A percentile compares a stretch with the other conserved stretches of the same genome.
phyloP scores from a whole-genome alignment of 2,888 invertebrate species.

The Odontothrips loti region DNA sequence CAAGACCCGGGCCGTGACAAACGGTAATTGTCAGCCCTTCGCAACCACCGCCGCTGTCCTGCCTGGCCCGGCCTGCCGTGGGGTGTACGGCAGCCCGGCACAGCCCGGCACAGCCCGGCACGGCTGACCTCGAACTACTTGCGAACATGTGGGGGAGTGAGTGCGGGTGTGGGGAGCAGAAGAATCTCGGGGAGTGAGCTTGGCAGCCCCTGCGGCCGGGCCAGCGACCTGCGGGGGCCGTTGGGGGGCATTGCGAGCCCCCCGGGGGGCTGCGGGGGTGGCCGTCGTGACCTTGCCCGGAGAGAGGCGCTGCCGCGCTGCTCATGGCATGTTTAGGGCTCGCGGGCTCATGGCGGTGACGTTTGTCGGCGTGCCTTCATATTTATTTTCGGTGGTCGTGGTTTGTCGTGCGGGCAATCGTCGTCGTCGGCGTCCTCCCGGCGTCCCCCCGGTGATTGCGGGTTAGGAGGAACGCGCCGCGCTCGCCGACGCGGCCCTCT shows the following conservation, averaged over 20 bases:
- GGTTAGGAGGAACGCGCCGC: too few species aligned
- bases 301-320: not conserved
- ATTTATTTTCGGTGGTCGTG: too few species aligned
- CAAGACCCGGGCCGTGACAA: not conserved
- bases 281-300: not conserved
- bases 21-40: constrained; percentile 24
- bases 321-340: constrained; percentile 11
- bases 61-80: not conserved
- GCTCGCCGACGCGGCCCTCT: too few species aligned
- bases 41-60: not conserved
- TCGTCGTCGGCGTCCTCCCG: too few species aligned
- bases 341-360: not conserved
- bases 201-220: not conserved
- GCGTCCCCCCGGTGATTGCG: too few species aligned
- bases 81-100: too few species aligned
- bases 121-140: not conserved
- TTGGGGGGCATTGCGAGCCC: not conserved
- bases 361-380: not conserved
- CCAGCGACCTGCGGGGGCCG: not conserved
- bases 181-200: not conserved
- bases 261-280: constrained; percentile 1
- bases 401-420: too few species aligned
- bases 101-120: too few species aligned
- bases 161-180: not conserved
- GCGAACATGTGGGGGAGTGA: not conserved